A percentile compares a stretch with the other conserved stretches of the same genome.
phyloP scores from a whole-genome alignment of 1,140 invertebrate genomes.

The Limonius californicus region DNA sequence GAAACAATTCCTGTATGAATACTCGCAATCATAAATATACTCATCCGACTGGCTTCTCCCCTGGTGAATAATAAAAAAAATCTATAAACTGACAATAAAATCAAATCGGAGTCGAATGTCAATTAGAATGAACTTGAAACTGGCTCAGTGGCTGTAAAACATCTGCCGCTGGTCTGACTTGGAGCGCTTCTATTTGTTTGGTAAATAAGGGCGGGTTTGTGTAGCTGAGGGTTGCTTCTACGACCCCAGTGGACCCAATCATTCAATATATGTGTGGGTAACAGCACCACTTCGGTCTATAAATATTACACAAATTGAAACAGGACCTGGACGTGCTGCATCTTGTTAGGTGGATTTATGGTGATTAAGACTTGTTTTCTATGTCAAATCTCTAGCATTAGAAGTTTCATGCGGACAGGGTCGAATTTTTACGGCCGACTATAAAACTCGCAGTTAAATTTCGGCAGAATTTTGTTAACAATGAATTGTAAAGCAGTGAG shows the following conservation, averaged over 20 bases:
- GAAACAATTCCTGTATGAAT: no score
- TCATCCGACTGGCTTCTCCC: no score
- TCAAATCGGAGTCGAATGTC: constrained; percentile 11
- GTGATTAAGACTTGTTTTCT: no score
- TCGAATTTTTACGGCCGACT: no score
- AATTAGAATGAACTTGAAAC: constrained; percentile 14
- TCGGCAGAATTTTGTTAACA: no score
- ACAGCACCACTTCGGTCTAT: constrained; percentile 11
- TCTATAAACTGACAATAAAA: constrained; percentile 13
- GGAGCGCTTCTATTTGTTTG: constrained; percentile 14
- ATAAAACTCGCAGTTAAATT: no score
- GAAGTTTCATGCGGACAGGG: no score
- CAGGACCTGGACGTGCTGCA: not conserved
- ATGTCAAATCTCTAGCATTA: no score
- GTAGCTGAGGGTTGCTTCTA: not conserved
- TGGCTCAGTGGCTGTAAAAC: constrained; percentile 6
- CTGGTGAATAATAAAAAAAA: no score
- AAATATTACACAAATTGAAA: constrained; percentile 14
- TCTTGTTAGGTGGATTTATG: not conserved
- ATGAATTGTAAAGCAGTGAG: no score
- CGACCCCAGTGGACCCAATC: constrained; percentile 10
- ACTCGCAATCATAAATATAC: no score
- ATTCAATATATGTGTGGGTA: constrained; percentile 11
- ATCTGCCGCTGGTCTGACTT: not conserved
- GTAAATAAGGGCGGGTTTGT: constrained; percentile 12